phyloP scores from a whole-genome alignment of 2,888 invertebrate species.

The Atrina japonica region DNA sequence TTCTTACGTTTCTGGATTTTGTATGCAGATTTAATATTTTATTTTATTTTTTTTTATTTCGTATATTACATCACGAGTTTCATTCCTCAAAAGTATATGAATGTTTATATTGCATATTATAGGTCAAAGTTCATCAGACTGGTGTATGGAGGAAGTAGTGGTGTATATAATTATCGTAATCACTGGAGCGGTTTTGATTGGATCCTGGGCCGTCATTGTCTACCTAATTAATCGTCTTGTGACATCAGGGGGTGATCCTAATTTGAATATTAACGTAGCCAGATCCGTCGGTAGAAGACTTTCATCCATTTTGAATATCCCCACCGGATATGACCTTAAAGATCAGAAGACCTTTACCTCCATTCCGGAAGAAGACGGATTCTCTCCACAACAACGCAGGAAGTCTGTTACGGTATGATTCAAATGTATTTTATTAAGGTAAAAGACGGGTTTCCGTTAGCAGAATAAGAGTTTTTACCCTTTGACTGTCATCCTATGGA shows the following conservation, averaged over 20 bases:
- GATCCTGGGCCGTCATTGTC: slow-evolving; percentile 51
- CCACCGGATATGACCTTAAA: slow-evolving; percentile 50
- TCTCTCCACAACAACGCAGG: slow-evolving; percentile 43
- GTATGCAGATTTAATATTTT: too few relatives aligned
- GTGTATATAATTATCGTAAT: slow-evolving; percentile 31
- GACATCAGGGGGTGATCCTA: slow-evolving; percentile 12
- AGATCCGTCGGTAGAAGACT: slow-evolving; percentile 54
- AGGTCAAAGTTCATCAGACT: slow-evolving; percentile 3
- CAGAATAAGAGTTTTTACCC: too few relatives aligned
- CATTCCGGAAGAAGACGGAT: slow-evolving; percentile 38
- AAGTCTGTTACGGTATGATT: slow-evolving; percentile 60
- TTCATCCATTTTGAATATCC: slow-evolving; percentile 54
- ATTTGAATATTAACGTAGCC: slow-evolving; percentile 50
- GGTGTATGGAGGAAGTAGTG: slow-evolving; percentile 45
- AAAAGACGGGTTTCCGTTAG: too few relatives aligned
- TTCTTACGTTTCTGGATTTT: too few relatives aligned
- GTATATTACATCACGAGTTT: too few relatives aligned
- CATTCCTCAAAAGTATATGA: too few relatives aligned
- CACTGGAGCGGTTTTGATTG: slow-evolving; percentile 35
- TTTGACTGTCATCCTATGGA: too few relatives aligned
- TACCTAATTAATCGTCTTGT: slow-evolving; percentile 16
- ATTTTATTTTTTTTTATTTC: too few relatives aligned
- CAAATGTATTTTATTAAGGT: too few relatives aligned
- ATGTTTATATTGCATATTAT: too few relatives aligned
- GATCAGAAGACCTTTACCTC: slow-evolving; percentile 39